Conservation (phyloP, 2,888 invertebrate species). For the Lithophane ornitopus region DNA sequence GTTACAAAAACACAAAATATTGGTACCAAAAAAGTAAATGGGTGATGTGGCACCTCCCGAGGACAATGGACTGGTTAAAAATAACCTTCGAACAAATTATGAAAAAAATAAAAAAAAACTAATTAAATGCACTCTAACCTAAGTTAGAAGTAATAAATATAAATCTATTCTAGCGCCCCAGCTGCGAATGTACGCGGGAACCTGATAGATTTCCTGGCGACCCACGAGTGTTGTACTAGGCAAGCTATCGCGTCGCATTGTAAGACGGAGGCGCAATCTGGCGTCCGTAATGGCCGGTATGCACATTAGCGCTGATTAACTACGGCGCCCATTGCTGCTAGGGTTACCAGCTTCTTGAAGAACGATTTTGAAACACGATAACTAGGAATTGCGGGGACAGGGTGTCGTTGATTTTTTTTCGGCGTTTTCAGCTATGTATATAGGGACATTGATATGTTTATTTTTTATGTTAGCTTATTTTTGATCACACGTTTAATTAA, state of each 20-base stretch:
- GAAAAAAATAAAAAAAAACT: background rate
- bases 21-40: background rate
- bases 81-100: background rate
- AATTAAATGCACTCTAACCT: background rate
- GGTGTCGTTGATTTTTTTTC: background rate
- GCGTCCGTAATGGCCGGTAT: constrained; percentile 69
- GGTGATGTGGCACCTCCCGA: background rate
- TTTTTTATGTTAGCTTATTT: no score
- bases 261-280: constrained; percentile 65
- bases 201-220: constrained; percentile 32
- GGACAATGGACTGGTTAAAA: background rate
- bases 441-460: no score
- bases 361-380: constrained; percentile 14
- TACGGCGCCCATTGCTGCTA: constrained; percentile 49
- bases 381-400: background rate
- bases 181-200: constrained; percentile 1
- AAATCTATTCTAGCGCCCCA: background rate
- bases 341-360: constrained; percentile 43
- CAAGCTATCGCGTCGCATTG: constrained; percentile 49
- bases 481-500: no score
- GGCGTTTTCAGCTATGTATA: no score
- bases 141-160: background rate
- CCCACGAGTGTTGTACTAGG: constrained; percentile 20
- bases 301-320: constrained; percentile 73
- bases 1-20: background rate